A percentile compares a stretch with the other conserved stretches of the same genome.
Evolutionary conservation across 2,888 invertebrate species (phyloP).

Genomic region (Agrotis segetum): DNA sequence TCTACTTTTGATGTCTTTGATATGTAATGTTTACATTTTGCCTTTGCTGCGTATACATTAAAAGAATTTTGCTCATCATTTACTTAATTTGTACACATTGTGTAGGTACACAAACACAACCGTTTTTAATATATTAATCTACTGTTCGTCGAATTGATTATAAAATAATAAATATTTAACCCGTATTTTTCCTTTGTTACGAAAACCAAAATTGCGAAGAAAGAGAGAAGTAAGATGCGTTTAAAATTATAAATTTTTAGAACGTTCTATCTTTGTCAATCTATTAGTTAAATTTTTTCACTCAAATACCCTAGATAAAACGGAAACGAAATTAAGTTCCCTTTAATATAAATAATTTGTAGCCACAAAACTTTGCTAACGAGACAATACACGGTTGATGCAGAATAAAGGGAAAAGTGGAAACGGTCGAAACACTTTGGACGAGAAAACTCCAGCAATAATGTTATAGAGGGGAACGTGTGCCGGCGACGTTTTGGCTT

Average conservation of each 20-base stretch:
- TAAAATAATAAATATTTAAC: too few relatives aligned
- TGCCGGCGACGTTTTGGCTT: conserved; percentile 61
- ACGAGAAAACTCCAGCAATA: conserved; percentile 46
- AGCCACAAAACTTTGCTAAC: conserved; percentile 18
- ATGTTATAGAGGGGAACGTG: conserved; percentile 30
- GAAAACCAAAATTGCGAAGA: too few relatives aligned
- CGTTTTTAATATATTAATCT: too few relatives aligned
- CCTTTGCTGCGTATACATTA: not conserved
- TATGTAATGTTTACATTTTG: not conserved
- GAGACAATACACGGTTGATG: conserved; percentile 27
- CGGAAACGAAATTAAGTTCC: too few relatives aligned
- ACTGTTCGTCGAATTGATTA: too few relatives aligned
- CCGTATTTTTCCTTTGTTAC: too few relatives aligned
- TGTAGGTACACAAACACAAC: too few relatives aligned
- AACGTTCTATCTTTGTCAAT: too few relatives aligned
- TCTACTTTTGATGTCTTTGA: not conserved
- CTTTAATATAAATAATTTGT: conserved; percentile 13
- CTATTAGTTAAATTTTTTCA: too few relatives aligned
- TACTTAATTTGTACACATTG: conserved; percentile 12
- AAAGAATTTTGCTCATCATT: not conserved
- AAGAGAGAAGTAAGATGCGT: too few relatives aligned
- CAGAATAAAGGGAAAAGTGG: conserved; percentile 18
- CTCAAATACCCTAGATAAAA: not conserved
- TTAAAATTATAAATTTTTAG: too few relatives aligned
- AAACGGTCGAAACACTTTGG: conserved; percentile 27